A percentile compares a stretch with the other conserved stretches of the same genome.
Conservation (phyloP, 1,140 invertebrate genomes). For the Nylanderia fulva region DNA sequence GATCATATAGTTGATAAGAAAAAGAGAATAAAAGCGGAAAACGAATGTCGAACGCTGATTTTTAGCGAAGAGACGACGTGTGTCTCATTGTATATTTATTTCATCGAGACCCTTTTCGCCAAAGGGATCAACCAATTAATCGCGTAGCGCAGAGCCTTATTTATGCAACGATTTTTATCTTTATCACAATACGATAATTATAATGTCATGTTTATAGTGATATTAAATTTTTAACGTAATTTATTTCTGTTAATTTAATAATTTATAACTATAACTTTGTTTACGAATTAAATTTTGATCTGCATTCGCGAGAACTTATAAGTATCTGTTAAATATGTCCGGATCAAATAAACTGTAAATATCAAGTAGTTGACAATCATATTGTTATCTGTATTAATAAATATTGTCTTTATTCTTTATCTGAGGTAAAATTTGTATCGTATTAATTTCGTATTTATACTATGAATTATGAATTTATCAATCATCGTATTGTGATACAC, state of each 20-base stretch:
- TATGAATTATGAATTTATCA: background rate
- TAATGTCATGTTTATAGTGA: background rate
- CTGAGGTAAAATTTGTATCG: background rate
- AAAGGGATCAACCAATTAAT: constrained; percentile 58
- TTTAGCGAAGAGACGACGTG: constrained; percentile 17
- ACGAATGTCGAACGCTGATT: constrained; percentile 31
- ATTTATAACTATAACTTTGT: background rate
- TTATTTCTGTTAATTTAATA: background rate
- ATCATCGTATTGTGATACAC: constrained; percentile 23
- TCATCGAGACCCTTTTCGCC: constrained; percentile 34
- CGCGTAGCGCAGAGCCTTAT: background rate
- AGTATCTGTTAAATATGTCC: constrained; percentile 6
- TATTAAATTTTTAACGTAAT: background rate
- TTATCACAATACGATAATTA: constrained; percentile 24
- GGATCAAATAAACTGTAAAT: background rate
- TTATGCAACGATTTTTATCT: constrained; percentile 29
- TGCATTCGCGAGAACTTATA: background rate
- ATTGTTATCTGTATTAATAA: constrained; percentile 6
- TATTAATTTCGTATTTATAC: background rate
- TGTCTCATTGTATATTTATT: constrained; percentile 61
- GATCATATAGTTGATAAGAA: constrained; percentile 40
- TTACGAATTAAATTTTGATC: background rate
- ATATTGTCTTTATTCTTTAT: background rate
- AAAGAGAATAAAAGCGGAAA: constrained; percentile 7
- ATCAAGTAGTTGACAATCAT: constrained; percentile 36